These are phyloP conservation scores for Anthoscopus minutus DNA, from an alignment of 2,113 vertebrate genomes.

Conservation along the genomic window DNA sequence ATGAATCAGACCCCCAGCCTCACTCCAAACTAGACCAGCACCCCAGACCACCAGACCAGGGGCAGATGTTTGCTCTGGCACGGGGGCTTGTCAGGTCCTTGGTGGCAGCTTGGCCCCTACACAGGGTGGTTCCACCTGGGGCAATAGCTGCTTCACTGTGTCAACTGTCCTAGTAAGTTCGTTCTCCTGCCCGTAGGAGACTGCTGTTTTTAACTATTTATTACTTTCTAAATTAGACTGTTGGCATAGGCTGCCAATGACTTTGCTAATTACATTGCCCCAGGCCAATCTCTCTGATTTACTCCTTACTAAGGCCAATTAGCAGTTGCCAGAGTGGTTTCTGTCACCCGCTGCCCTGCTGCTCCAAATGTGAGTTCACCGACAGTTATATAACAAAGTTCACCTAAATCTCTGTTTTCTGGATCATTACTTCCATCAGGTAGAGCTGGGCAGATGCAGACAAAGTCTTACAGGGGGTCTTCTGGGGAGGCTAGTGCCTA, in stretches of 20 bases:
- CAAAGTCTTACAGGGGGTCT: not conserved
- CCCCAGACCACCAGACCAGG: fast-evolving
- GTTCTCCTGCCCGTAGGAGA: not conserved
- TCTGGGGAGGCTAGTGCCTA: not conserved
- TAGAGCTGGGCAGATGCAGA: not conserved
- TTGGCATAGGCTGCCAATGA: slow-evolving; percentile 53
- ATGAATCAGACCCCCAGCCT: not conserved
- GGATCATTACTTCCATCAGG: not conserved
- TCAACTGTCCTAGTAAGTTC: not conserved
- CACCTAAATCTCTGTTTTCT: not conserved
- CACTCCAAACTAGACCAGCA: not conserved
- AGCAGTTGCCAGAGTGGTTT: slow-evolving; percentile 47
- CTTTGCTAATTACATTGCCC: slow-evolving; percentile 55
- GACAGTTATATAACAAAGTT: slow-evolving; percentile 34
- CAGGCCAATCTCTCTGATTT: slow-evolving; percentile 37
- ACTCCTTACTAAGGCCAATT: slow-evolving; percentile 36
- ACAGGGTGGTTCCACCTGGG: not conserved
- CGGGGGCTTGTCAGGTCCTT: not conserved
- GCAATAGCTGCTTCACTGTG: not conserved
- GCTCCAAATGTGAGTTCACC: not conserved
- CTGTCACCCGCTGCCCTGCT: slow-evolving; percentile 10
- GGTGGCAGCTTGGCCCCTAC: not conserved
- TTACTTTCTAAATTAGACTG: slow-evolving; percentile 54
- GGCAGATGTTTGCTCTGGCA: not conserved
- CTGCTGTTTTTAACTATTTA: slow-evolving; percentile 58